These are phyloP conservation scores for Lates calcarifer DNA, from an alignment of 2,113 vertebrate genomes.

Conservation along the genomic window DNA sequence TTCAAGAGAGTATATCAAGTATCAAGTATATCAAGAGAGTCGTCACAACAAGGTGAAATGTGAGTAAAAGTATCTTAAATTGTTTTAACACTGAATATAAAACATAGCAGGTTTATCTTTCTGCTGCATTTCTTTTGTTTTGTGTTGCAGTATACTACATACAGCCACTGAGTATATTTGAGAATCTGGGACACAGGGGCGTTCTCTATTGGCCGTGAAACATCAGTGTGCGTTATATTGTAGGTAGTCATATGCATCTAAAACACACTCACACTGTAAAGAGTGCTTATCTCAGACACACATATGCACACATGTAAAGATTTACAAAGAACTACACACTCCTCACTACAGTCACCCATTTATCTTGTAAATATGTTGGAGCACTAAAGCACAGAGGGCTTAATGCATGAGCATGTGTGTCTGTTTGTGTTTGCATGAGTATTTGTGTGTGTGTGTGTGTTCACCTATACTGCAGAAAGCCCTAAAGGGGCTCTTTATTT, in stretches of 20 bases:
- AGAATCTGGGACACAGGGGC: constrained; percentile 15
- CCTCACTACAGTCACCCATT: constrained; percentile 31
- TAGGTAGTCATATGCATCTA: constrained; percentile 27
- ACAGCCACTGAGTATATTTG: constrained; percentile 20
- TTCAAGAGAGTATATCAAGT: no score
- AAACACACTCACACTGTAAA: constrained; percentile 32
- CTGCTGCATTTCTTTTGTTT: constrained; percentile 1
- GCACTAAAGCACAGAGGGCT: constrained; percentile 20
- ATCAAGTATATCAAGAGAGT: not conserved
- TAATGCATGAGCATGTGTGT: not conserved
- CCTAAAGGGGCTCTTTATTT: constrained; percentile 61
- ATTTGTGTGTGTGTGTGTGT: constrained; percentile 20
- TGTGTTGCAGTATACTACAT: no score
- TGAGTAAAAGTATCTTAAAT: not conserved
- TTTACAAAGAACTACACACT: constrained; percentile 15
- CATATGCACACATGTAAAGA: constrained; percentile 13
- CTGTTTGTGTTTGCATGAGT: not conserved
- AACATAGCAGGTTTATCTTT: not conserved
- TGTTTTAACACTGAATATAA: not conserved
- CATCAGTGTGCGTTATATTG: constrained; percentile 21
- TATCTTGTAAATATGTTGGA: constrained; percentile 38
- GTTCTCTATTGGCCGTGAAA: constrained; percentile 41
- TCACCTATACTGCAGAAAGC: constrained; percentile 40
- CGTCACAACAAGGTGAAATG: not conserved
- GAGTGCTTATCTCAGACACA: constrained; percentile 13